A percentile compares a stretch with the other conserved stretches of the same genome.
Conservation (phyloP, 2,888 invertebrate genomes). For the Melolontha melolontha region DNA sequence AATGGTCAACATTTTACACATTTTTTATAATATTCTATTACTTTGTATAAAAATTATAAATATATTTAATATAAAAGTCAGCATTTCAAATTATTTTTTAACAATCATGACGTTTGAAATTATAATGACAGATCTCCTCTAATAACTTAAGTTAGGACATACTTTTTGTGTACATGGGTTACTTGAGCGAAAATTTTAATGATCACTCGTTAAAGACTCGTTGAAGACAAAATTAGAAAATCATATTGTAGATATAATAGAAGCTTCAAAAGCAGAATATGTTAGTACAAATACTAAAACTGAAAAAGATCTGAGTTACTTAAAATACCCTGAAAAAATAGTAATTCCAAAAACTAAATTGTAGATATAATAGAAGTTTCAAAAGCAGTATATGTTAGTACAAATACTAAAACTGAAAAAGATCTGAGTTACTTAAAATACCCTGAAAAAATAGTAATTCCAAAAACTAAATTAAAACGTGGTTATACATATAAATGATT, state of each 20-base stretch:
- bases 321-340: constrained; percentile 72
- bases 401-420: constrained; percentile 46
- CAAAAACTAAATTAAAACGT: constrained; percentile 72
- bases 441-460: constrained; percentile 77
- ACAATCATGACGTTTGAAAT: no score
- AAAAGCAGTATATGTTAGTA: constrained; percentile 39
- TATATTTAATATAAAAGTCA: no score
- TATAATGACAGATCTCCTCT: no score
- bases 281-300: constrained; percentile 45
- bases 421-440: constrained; percentile 63
- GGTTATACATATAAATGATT: constrained; percentile 80
- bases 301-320: constrained; percentile 52
- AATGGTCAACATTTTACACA: no score
- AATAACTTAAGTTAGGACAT: no score
- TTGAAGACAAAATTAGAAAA: constrained; percentile 60
- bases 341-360: constrained; percentile 76
- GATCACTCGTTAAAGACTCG: no score
- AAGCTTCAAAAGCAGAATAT: constrained; percentile 40
- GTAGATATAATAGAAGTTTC: constrained; percentile 40
- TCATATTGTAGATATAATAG: constrained; percentile 48
- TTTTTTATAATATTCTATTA: no score
- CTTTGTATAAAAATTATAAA: no score
- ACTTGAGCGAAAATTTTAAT: no score
- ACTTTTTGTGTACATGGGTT: no score
- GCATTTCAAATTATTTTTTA: no score